A percentile compares a stretch with the other conserved stretches of the same genome.
Evolutionary conservation across 2,888 invertebrate species (phyloP).

Genomic region (Chouioia cunea): DNA sequence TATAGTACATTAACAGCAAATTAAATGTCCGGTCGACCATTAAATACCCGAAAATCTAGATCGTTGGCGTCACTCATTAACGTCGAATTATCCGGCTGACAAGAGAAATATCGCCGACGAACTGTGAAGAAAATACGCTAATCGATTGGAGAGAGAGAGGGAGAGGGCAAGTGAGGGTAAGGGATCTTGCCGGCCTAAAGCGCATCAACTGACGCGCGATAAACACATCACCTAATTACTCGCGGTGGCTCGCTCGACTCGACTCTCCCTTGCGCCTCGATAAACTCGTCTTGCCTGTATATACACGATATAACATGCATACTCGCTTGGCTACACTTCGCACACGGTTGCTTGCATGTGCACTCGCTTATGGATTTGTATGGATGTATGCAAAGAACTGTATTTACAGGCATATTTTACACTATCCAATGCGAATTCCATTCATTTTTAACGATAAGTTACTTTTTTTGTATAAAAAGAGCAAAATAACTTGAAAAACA

Average conservation of each 20-base stretch:
- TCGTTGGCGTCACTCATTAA: slow-evolving; percentile 1
- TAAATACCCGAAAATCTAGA: no score
- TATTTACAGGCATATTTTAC: no score
- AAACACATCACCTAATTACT: slow-evolving; percentile 66
- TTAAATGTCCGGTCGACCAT: no score
- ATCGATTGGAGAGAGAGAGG: slow-evolving; percentile 56
- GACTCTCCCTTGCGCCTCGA: no score
- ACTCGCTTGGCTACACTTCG: background rate
- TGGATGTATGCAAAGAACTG: no score
- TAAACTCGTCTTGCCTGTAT: slow-evolving; percentile 49
- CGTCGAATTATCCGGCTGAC: slow-evolving; percentile 4
- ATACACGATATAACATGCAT: slow-evolving; percentile 51
- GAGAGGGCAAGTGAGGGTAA: slow-evolving; percentile 38
- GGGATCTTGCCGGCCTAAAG: slow-evolving; percentile 43
- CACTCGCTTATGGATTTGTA: no score
- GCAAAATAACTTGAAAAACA: no score
- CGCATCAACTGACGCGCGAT: slow-evolving; percentile 61
- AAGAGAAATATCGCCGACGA: slow-evolving; percentile 48
- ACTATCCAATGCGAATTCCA: no score
- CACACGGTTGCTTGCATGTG: background rate
- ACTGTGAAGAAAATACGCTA: slow-evolving; percentile 60
- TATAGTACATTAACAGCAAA: no score
- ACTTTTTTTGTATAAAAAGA: no score
- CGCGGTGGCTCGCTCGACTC: slow-evolving; percentile 58
- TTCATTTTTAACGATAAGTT: no score